phyloP scores from a whole-genome alignment of 2,113 vertebrate species.

The Gopherus evgoodei region DNA sequence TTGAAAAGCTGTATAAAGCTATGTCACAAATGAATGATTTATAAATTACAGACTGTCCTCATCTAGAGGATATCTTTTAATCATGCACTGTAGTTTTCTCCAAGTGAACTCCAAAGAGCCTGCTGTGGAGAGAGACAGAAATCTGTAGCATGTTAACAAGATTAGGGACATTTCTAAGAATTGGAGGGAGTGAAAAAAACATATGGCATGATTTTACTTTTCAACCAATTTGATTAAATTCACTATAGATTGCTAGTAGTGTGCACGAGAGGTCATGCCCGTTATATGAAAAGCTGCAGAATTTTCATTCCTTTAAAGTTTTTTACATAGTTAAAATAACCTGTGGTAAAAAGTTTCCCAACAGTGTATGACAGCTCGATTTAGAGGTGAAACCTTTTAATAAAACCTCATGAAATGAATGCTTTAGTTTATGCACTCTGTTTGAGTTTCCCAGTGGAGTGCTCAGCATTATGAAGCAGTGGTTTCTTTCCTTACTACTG shows the following conservation, averaged over 20 bases:
- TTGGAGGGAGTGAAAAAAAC: slow-evolving; percentile 57
- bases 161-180: slow-evolving; percentile 77
- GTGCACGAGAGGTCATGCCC: slow-evolving; percentile 71
- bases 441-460: slow-evolving; percentile 82
- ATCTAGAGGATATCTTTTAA: slow-evolving; percentile 82
- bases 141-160: slow-evolving; percentile 79
- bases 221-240: slow-evolving; percentile 81
- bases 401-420: slow-evolving; percentile 83
- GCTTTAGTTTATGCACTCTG: slow-evolving; percentile 81
- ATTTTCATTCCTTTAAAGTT: slow-evolving; percentile 80
- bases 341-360: slow-evolving; percentile 82
- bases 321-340: slow-evolving; percentile 82
- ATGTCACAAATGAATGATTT: slow-evolving; percentile 83
- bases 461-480: slow-evolving; percentile 73
- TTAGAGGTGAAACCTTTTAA: slow-evolving; percentile 88
- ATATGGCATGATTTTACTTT: slow-evolving; percentile 71
- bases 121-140: slow-evolving; percentile 67
- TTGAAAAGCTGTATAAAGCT: slow-evolving; percentile 79
- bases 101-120: slow-evolving; percentile 72
- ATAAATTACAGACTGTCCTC: slow-evolving; percentile 81
- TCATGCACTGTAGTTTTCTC: slow-evolving; percentile 70
- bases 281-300: slow-evolving; percentile 73
- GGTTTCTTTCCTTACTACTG: slow-evolving; percentile 73
- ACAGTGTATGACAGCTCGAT: slow-evolving; percentile 81
- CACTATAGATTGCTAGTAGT: slow-evolving; percentile 71